A percentile compares a stretch with the other conserved stretches of the same genome.
Conservation (phyloP, 2,888 invertebrate species). For the Sepiola atlantica region DNA sequence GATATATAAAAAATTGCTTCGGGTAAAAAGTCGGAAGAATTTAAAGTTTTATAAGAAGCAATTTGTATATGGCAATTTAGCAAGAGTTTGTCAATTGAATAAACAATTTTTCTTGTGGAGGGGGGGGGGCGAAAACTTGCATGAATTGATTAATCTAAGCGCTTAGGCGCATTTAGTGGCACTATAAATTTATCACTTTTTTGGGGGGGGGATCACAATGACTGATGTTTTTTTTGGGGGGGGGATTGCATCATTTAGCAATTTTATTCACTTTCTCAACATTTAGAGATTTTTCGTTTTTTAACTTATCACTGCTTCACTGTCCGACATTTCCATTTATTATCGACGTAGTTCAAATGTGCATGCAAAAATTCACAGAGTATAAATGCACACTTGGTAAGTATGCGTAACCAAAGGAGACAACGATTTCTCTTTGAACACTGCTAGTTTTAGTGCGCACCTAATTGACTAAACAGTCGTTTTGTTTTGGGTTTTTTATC, state of each 20-base stretch:
- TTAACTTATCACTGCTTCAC: not conserved
- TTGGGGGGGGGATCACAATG: not conserved
- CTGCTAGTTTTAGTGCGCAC: not conserved
- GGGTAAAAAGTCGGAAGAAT: not conserved
- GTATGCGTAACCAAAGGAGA: not conserved
- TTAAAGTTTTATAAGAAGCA: not conserved
- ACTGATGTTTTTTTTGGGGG: not conserved
- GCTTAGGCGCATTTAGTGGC: not conserved
- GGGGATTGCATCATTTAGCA: not conserved
- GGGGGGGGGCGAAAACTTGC: not conserved
- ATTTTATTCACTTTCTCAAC: not conserved
- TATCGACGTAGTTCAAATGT: not conserved
- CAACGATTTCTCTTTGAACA: not conserved
- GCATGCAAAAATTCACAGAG: not conserved
- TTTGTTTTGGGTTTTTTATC: too few relatives aligned
- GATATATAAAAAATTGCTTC: not conserved
- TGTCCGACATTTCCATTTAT: not conserved
- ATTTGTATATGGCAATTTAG: not conserved
- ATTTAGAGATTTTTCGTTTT: not conserved
- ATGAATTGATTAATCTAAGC: not conserved
- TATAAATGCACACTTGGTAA: constrained; percentile 8
- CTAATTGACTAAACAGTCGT: not conserved
- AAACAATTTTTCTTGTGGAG: not conserved
- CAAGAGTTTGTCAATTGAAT: not conserved
- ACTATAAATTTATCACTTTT: not conserved